Evolutionary conservation across 2,888 invertebrate species (phyloP).

Genomic region (Cylloceria caligata): DNA sequence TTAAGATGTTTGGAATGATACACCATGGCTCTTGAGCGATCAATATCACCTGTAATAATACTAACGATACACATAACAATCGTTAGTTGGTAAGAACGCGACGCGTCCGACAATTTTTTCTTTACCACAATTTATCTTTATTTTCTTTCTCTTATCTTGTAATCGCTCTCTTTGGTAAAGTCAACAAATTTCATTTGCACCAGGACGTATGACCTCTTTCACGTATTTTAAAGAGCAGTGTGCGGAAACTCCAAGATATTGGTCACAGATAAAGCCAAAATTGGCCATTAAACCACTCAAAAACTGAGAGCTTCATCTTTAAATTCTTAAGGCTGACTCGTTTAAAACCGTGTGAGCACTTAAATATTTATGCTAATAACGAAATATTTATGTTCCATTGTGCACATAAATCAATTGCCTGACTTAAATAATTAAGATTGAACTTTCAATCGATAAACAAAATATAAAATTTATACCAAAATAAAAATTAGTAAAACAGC

Average conservation of each 20-base stretch:
- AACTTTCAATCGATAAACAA: too few relatives aligned
- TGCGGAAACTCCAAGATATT: not conserved
- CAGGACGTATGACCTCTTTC: not conserved
- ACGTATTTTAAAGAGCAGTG: slow-evolving; percentile 2
- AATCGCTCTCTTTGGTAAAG: slow-evolving; percentile 7
- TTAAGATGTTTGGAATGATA: not conserved
- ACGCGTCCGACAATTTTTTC: slow-evolving; percentile 4
- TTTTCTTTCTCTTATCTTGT: slow-evolving; percentile 8
- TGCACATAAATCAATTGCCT: too few relatives aligned
- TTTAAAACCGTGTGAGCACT: not conserved
- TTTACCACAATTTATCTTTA: not conserved
- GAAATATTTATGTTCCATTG: too few relatives aligned
- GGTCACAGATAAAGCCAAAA: not conserved
- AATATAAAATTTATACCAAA: too few relatives aligned
- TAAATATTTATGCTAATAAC: not conserved
- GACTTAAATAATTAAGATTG: too few relatives aligned
- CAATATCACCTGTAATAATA: not conserved
- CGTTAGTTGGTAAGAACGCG: not conserved
- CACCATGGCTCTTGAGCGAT: not conserved
- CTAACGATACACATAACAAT: not conserved
- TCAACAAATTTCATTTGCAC: not conserved
- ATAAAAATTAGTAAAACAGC: too few relatives aligned
- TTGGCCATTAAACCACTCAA: slow-evolving; percentile 12
- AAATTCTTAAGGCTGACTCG: not conserved
- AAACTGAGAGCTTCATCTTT: not conserved